Percentiles rank a stretch among this genome's conserved stretches.
These are phyloP conservation scores for Stictonetta naevosa DNA, from an alignment of 2,113 vertebrate species.

Conservation along the genomic window DNA sequence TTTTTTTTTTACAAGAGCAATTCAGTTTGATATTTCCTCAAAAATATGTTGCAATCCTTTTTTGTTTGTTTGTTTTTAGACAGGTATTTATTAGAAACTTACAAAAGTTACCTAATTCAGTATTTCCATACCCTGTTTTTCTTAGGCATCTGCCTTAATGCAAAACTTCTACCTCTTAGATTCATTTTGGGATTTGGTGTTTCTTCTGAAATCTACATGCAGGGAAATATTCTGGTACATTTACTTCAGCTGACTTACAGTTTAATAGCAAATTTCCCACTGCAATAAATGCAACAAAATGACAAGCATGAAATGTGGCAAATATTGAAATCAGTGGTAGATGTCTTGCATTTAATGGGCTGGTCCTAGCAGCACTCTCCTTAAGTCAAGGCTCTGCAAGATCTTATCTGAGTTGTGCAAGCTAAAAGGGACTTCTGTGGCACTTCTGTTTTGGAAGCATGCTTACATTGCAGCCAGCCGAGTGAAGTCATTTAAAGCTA, in stretches of 20 bases:
- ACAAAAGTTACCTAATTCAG: background rate
- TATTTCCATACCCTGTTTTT: background rate
- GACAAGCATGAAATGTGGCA: background rate
- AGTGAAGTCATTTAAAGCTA: background rate
- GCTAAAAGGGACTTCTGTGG: background rate
- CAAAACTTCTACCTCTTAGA: background rate
- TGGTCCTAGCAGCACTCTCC: background rate
- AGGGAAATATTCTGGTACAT: background rate
- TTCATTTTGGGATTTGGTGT: background rate
- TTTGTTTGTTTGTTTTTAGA: background rate
- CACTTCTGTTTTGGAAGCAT: background rate
- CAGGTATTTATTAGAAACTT: background rate
- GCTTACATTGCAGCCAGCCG: accelerated
- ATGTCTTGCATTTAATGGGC: background rate
- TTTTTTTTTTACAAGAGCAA: background rate
- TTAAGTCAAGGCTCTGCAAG: background rate
- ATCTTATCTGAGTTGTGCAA: background rate
- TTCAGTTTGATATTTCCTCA: background rate
- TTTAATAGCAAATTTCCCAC: background rate
- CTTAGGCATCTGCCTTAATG: background rate
- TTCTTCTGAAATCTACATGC: background rate
- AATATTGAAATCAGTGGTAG: background rate
- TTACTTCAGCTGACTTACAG: background rate
- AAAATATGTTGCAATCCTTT: background rate
- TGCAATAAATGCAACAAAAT: background rate